Evolutionary conservation across 2,113 vertebrate genomes (phyloP), one percentile per base, ranked within the genome.

Genomic region (Rousettus leschenaultii): DNA sequence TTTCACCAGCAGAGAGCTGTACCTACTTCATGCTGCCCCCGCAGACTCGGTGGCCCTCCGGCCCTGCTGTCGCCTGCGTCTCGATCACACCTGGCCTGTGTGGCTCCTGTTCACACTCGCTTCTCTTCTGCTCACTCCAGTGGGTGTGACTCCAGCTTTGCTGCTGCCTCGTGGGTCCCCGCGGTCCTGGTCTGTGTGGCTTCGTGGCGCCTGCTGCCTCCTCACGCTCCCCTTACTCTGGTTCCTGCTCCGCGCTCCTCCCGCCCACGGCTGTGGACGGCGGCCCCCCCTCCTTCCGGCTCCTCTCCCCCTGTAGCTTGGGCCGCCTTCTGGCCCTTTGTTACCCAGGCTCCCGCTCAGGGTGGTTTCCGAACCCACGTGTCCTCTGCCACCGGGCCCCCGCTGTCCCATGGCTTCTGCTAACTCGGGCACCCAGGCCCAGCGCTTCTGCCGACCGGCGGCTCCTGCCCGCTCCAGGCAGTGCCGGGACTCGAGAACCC

Each of bases 381-480:
- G 30, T 28, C 28, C 21, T 70, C 38, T 33, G 43, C 40, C 12
- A 3, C 59, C 10, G 59, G 12, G 26, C 59, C 59, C 28, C 59
- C 68, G 84, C 53, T 71, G 22, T 28, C 43, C 43, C 13, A 0
- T 13, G 19, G 48, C 73, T 74, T 89, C 55, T 4, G 40, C 59
- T 24, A 11, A 33, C 68, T 70, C 1, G 0, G 80, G n/a, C 15
- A 21, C 21, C 6, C 0, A 0, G 30, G 59, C 74, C 43, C 3
- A 0, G 8, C 18, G 59, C 57, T n/a, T 33, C 70, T 57, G 83
- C 51, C 4, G 0, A 0, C 13, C 2, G 0, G 91, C 4, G 2
- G 40, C 90, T 53, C 45, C 55, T 33, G 45, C 83, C 63, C 33
- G 77, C 55, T 22, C 40, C 18, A 14, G 77, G 83, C 68, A 61